phyloP scores from a whole-genome alignment of 2,888 invertebrate genomes.

The Oscheius onirici region DNA sequence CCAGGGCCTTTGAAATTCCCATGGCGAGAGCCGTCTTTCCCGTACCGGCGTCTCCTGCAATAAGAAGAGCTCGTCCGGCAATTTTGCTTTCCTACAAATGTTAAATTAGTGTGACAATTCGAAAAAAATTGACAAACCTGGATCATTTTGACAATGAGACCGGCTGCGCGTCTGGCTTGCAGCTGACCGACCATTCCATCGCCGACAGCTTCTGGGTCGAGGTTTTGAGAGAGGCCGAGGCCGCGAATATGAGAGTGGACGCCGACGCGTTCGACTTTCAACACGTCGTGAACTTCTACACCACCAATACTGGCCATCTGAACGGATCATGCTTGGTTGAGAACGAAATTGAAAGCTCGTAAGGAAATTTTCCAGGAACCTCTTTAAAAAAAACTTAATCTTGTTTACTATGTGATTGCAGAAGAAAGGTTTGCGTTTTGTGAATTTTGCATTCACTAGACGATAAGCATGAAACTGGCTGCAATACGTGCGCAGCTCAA shows the following conservation, averaged over 20 bases:
- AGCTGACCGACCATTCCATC: constrained; percentile 75
- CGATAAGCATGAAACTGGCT: no score
- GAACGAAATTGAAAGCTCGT: not conserved
- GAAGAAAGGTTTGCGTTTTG: no score
- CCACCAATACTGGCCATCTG: constrained; percentile 56
- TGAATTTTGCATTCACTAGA: no score
- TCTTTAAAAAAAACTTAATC: no score
- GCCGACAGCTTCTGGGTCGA: constrained; percentile 86
- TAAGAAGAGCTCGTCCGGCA: constrained; percentile 89
- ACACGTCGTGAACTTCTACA: constrained; percentile 45
- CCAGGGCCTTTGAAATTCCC: constrained; percentile 71
- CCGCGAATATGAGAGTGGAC: constrained; percentile 99
- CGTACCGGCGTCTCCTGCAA: constrained; percentile 96
- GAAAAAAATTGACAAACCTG: constrained; percentile 76
- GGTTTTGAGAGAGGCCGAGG: constrained; percentile 83
- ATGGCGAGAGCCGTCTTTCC: constrained; percentile 99
- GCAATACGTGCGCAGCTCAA: no score
- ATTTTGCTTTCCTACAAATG: constrained; percentile 85
- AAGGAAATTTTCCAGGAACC: not conserved
- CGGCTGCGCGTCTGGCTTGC: constrained; percentile 90
- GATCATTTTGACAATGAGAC: constrained; percentile 95
- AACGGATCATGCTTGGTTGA: not conserved
- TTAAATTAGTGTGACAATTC: constrained; percentile 3
- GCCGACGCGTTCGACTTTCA: constrained; percentile 74
- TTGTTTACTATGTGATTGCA: no score